Conservation (phyloP, 2,113 vertebrate species). For the Gymnogyps californianus region DNA sequence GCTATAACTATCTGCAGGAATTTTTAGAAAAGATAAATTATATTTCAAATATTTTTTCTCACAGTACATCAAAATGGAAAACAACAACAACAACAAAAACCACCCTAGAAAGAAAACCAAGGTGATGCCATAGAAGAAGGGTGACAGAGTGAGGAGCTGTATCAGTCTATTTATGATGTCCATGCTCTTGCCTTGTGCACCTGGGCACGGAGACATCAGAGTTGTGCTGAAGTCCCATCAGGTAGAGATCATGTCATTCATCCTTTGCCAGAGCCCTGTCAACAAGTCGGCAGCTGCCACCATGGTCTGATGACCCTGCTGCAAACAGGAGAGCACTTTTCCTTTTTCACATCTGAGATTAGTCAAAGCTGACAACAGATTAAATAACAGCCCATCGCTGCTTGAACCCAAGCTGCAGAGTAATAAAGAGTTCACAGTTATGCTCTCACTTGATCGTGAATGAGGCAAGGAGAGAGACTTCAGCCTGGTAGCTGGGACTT, state of each 20-base stretch:
- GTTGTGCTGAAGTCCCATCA: background rate
- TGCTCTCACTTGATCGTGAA: background rate
- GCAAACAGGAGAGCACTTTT: background rate
- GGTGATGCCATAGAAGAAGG: background rate
- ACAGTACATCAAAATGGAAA: background rate
- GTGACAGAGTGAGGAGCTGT: background rate
- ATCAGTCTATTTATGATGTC: background rate
- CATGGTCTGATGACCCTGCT: background rate
- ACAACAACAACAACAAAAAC: background rate
- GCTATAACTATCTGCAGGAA: background rate
- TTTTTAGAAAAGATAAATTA: background rate
- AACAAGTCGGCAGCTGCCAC: background rate
- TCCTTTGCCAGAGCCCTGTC: background rate
- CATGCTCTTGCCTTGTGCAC: background rate
- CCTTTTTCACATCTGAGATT: background rate
- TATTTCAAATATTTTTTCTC: background rate
- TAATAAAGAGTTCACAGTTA: constrained; percentile 40
- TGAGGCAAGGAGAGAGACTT: background rate
- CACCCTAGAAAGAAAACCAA: background rate
- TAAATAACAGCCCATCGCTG: constrained; percentile 2
- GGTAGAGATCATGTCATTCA: background rate
- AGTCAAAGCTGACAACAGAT: constrained; percentile 40
- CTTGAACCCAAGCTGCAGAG: background rate
- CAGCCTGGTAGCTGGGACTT: background rate
- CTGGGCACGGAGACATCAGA: background rate